Conservation (phyloP, 2,888 invertebrate genomes). For the Acanthosepion lycidas region DNA sequence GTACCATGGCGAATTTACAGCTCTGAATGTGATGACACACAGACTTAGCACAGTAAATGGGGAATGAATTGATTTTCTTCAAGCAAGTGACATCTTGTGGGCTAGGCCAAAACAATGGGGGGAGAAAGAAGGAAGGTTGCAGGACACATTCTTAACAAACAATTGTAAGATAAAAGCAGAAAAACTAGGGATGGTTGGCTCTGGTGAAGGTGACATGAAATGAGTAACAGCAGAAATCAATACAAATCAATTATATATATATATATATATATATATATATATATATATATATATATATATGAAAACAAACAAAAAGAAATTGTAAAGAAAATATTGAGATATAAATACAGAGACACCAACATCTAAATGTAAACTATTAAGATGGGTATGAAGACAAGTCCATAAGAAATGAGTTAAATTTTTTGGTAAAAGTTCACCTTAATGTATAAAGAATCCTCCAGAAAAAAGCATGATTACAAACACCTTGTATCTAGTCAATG, state of each 20-base stretch:
- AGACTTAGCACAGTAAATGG: background rate
- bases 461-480: no score
- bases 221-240: background rate
- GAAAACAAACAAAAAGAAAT: background rate
- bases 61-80: background rate
- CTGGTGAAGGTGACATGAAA: background rate
- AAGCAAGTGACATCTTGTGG: background rate
- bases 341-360: background rate
- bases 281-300: no score
- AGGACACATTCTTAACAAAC: background rate
- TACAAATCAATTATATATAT: background rate
- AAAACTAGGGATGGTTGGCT: background rate
- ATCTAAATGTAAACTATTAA: background rate
- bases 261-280: no score
- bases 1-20: background rate
- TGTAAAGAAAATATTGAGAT: background rate
- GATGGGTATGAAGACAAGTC: background rate
- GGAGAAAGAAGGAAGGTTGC: background rate
- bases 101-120: background rate
- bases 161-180: background rate
- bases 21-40: background rate
- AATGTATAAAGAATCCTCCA: no score
- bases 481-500: no score
- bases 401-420: no score
- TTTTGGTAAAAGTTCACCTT: no score